Evolutionary conservation across 2,113 vertebrate genomes (phyloP), one percentile per base, ranked within the genome.

Genomic region (Dipodomys stephensi): DNA sequence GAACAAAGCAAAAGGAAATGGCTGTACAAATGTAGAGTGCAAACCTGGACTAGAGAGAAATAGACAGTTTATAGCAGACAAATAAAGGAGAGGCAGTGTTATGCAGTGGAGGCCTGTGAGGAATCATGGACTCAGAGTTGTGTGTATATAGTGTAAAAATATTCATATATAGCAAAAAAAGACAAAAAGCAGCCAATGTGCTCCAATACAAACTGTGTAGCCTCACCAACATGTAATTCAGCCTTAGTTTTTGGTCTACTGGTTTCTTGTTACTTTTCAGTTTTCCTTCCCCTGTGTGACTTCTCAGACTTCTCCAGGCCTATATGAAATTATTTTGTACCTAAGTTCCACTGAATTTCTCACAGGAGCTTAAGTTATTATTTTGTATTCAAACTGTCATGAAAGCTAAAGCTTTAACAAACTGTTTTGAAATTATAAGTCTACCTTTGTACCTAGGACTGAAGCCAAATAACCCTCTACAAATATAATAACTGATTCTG

Each of bases 241-340:
- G 35, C 62, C 10, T 86, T 57, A 9, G 11, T 62, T 49, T 81
- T 12, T 28, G 49, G 22, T 28, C 74, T 67, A 67, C 32, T 81
- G 28, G 46, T 60, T 80, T 90, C 81, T 85, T 73, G 71, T 72
- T 87, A 74, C 49, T 62, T 91, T 86, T 91, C 30, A 18, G 30
- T 74, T 81, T 3, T 0, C 28, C 13, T 80, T 90, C 6, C 67
- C 67, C 73, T 46, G 15, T 49, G 32, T 53, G 30, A 27, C 5
- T 28, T 92, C 23, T 4, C 10, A 44, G 28, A 65, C 83, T 83
- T 87, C 4, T 39, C 35, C 35, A 39, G 35, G 35, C 35, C 35
- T 39, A 4, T 39, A 2, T 39, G 35, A 39, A 39, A 39, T 39
- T 39, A 39, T 3, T 39, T 39, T 39, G 35, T 39, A 39, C 10